phyloP scores from a whole-genome alignment of 2,113 vertebrate genomes.

The Bathybates hornii region DNA sequence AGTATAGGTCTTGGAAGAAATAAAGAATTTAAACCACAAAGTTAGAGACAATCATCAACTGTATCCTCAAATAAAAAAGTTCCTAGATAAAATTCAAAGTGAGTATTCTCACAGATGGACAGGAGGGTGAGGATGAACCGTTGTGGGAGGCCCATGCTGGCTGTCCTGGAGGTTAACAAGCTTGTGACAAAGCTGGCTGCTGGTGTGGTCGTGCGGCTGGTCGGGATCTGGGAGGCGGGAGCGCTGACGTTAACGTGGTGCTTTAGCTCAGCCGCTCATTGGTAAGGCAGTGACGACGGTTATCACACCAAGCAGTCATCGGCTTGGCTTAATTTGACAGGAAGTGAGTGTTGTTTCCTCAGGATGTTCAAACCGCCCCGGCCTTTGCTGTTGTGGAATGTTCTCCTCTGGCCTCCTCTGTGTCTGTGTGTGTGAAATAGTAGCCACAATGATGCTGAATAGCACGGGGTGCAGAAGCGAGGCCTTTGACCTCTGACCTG shows the following conservation, averaged over 20 bases:
- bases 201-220: neutral
- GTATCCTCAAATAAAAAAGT: neutral
- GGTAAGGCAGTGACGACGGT: neutral
- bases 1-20: neutral
- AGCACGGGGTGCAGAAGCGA: neutral
- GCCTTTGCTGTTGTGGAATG: slow-evolving; percentile 62
- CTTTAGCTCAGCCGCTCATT: slow-evolving; percentile 24
- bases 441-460: neutral
- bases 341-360: slow-evolving; percentile 76
- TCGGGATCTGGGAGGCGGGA: neutral
- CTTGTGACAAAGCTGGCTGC: neutral
- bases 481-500: slow-evolving; percentile 26
- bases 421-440: neutral
- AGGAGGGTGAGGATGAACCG: slow-evolving; percentile 39
- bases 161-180: neutral
- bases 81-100: neutral
- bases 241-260: neutral
- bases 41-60: slow-evolving; percentile 17
- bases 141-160: slow-evolving; percentile 43
- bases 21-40: slow-evolving; percentile 6
- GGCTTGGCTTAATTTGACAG: slow-evolving; percentile 62
- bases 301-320: slow-evolving; percentile 37
- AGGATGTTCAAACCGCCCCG: slow-evolving; percentile 64
- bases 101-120: slow-evolving; percentile 61
- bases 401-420: slow-evolving; percentile 36